Conservation (phyloP, 2,888 invertebrate species). For the Drosophila flavopinicola region DNA sequence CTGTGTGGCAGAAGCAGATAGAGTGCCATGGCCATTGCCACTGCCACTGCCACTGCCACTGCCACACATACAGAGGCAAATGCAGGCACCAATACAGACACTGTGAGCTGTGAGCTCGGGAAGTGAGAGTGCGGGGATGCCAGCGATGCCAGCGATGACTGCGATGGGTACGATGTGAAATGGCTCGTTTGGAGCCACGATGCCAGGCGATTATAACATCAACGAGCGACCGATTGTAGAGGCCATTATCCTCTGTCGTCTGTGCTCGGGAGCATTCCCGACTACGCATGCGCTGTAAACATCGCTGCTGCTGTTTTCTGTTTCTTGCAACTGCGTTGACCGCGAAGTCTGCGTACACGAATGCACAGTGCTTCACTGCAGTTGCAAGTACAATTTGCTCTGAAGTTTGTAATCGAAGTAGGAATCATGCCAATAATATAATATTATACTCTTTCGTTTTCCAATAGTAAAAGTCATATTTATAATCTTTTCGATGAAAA, state of each 20-base stretch:
- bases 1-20: slow-evolving; percentile 42
- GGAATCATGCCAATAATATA: too few species aligned
- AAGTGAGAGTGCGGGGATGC: slow-evolving; percentile 51
- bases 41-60: slow-evolving; percentile 23
- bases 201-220: slow-evolving; percentile 60
- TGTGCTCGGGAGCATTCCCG: slow-evolving; percentile 15
- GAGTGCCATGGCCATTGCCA: slow-evolving; percentile 60
- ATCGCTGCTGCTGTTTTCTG: neutral
- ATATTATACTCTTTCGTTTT: too few species aligned
- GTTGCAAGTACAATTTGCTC: too few species aligned
- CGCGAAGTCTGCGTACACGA: slow-evolving; percentile 17
- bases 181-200: slow-evolving; percentile 37
- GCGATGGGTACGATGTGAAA: slow-evolving; percentile 49
- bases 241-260: slow-evolving; percentile 68
- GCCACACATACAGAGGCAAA: slow-evolving; percentile 35
- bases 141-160: slow-evolving; percentile 10
- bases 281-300: slow-evolving; percentile 67
- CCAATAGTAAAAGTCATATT: too few species aligned
- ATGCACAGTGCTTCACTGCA: neutral
- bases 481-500: too few species aligned
- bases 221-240: slow-evolving; percentile 52
- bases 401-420: too few species aligned
- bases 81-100: slow-evolving; percentile 62
- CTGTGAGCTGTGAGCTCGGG: too few species aligned
- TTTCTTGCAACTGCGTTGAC: slow-evolving; percentile 38